Base-by-base conservation (phyloP, 2,113 vertebrate genomes). In the Leuciscus idus region DNA sequence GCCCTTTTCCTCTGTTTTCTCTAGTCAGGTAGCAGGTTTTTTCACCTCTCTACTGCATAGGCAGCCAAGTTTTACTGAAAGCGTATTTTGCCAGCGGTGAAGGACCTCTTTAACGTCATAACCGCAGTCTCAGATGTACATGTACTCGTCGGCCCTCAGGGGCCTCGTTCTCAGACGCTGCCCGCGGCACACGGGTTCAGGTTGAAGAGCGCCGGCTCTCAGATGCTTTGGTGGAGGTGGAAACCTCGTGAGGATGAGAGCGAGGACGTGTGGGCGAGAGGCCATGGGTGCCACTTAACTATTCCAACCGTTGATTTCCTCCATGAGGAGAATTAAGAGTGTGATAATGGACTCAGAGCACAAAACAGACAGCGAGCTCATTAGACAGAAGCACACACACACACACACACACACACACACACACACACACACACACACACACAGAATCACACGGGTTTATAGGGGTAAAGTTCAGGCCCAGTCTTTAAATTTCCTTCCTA, bases 321-420 rank as follows among this genome's bases (percentile, higher is more conserved):
- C 64, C 85, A 90, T 87, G 81, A 87, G 86, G 84, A 80, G 82
- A 91, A 90, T 93, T 91, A 91, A 91, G 89, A 89, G 85, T 88
- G 85, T 79, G 89, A 91, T 92, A 93, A 94, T 92, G 92, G 92
- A 91, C 87, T 91, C 86, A 62, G 19, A 70, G 89, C 86, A 87
- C 84, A 82, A 87, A 52, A 83, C 11, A 75, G 87, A 82, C 84
- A 83, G 90, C 86, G 39, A 89, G 90, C 89, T 95, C 90, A 92
- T 94, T 94, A 94, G 28, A 39, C 11, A 46, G 19, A 85, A 36
- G 6, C 85, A 55, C 39, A 81, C 66, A 62, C 61, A 30, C 85
- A 43, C 48, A 13, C 46, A 50, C 12, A 50, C 12, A 50, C 11
- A 50, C 3, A 50, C 48, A 48, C 48, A 39, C 6, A 39, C 36